Evolutionary conservation across 2,888 invertebrate genomes (phyloP), one percentile per base, ranked within the genome.

Genomic region (Eilema sororculum): DNA sequence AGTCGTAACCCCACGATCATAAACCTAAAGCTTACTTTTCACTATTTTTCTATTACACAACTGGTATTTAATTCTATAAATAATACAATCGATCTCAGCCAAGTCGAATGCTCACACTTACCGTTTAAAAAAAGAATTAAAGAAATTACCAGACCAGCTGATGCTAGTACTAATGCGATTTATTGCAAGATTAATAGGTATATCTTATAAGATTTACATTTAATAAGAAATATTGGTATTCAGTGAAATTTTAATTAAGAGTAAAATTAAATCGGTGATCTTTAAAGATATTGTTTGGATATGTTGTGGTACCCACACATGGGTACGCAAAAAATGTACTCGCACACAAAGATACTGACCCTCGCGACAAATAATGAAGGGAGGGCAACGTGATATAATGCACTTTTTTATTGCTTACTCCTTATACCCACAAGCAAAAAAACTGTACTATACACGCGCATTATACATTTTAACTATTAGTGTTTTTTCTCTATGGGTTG

Each of bases 341-440:
- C 89, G 84, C 86, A 87, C 90, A 88, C 90, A 87, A 82, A 82
- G 78, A 78, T 78, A 73, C 72, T 80, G 86, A 89, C 93, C 94
- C 94, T 90, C 89, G 86, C 89, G 89, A 88, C 92, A 89, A 87
- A 88, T 93, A 93, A 94, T 92, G 92, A 93, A 91, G 92, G 94
- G 93, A 92, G 94, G 93, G 91, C 88, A 90, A 87, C 84, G 90
- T 94, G 94, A 94, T 95, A 95, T 95, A 95, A 94, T 95, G 95
- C 94, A 93, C 90, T 95, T 95, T 95, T 95, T 95, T 95, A 94
- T 94, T 94, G 93, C 94, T 89, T 87, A 88, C 93, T 95, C 90
- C 92, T 93, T 91, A 91, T 92, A 94, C 93, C 93, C 94, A 93
- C 93, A 93, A 91, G 90, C 87, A 92, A 94, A 93, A 91, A 93